Conservation (phyloP, 2,888 invertebrate genomes). For the Barypeithes pellucidus region DNA sequence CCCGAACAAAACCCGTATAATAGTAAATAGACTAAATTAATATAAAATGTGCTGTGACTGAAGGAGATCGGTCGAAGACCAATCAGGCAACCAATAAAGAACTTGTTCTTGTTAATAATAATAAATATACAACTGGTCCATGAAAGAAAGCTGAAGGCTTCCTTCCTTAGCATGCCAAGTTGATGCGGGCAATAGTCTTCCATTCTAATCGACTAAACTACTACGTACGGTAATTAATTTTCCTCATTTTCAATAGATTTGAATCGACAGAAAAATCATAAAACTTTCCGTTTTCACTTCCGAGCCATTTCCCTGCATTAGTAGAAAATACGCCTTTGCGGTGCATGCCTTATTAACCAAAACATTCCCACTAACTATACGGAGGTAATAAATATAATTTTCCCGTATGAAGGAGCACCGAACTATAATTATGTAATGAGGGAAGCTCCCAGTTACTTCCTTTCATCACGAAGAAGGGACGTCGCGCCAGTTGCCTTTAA, state of each 20-base stretch:
- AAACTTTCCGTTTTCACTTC: constrained; percentile 12
- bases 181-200: too few species aligned
- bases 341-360: constrained; percentile 48
- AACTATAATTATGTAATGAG: constrained; percentile 55
- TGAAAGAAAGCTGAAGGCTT: too few species aligned
- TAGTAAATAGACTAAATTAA: too few species aligned
- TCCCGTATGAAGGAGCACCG: constrained; percentile 50
- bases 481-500: constrained; percentile 52
- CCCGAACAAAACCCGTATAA: too few species aligned
- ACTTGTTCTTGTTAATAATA: too few species aligned
- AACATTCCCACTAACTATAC: constrained; percentile 49
- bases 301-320: constrained; percentile 20
- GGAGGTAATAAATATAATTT: constrained; percentile 54
- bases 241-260: neutral
- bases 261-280: neutral
- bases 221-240: too few species aligned
- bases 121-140: too few species aligned
- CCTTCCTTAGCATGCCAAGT: too few species aligned
- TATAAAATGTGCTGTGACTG: too few species aligned
- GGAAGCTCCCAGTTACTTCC: constrained; percentile 52
- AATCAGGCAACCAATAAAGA: too few species aligned
- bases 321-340: constrained; percentile 36
- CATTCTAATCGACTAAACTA: too few species aligned
- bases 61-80: too few species aligned
- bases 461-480: constrained; percentile 48